Base-by-base conservation (phyloP, 2,888 invertebrate genomes). In the Xylota sylvarum region DNA sequence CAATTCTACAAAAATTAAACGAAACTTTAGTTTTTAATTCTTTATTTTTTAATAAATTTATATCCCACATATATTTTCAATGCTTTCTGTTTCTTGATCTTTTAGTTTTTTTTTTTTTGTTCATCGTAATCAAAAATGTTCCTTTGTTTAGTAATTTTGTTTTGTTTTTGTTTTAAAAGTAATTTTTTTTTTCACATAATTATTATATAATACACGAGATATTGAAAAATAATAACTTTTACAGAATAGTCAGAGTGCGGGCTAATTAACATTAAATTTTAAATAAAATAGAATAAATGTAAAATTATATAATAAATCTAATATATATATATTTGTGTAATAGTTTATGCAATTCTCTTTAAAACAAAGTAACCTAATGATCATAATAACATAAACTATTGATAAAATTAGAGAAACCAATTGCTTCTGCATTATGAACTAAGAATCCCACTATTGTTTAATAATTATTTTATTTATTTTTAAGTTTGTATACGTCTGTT, bases 31-130 rank as follows among this genome's bases (percentile, higher is more conserved):
- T 40, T 37, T 43, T 58, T 27, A 40, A 52, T 64, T 74, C 46
- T 79, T 56, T 64, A 83, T 79, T 81, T 70, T 85, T 80, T 85
- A 85, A 85, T 85, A 85, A 85, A 85, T 85, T 85, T 85, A 85
- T 84, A 84, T 85, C 64, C 67, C 85, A 74, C 85, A 81, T 74
- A 72, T 56, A 37, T 67, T 65, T 81, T 81, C 70, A 64, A 72
- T 77, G 65, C 9, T 65, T 62, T 65, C 77, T 65, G 52, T 58
- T 64, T 27, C 50, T 67, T 70, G 23, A n/a, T 40, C 67, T 64
- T 14, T 62, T 70, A 70, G n/a, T 69, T 35, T 77, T 35, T 50
- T 77, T 35, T 12, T 67, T 67, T 69, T 65, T 60, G 14, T 70
- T 72, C 27, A 48, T 52, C 19, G 72, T 80, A 80, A 64, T 76